Base-by-base conservation (phyloP, 2,888 invertebrate genomes). In the Therioaphis trifolii region DNA sequence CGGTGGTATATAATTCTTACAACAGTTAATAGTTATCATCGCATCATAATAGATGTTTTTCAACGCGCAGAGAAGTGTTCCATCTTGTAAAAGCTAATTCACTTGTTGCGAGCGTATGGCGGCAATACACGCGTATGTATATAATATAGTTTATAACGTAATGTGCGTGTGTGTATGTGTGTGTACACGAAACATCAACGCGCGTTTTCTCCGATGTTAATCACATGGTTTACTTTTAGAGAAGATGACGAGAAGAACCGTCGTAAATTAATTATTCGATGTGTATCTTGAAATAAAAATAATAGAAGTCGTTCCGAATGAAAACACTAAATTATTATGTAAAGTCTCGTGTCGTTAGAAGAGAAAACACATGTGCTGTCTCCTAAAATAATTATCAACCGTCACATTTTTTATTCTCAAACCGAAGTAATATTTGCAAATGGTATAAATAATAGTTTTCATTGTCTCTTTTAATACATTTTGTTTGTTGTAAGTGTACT, bases 241-340 rank as follows among this genome's bases (percentile, higher is more conserved):
- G 49, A 77, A 77, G 76, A 77, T 66, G 76, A 77, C 76, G 46
- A 77, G 63, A 27, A 66, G 63, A 63, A 77, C 76, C 15, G 76
- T 52, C 77, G 63, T 24, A 68, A 78, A 78, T 78, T 78, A 68
- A 77, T 78, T 78, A 78, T 78, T 66, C 66, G 66, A 68, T 78
- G 52, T 21, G 52, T 78, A 77, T 77, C 76, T 77, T 21, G 49
- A 49, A 77, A 77, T 46, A 66, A 77, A 63, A 77, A 77, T 66
- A 66, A 61, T 66, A 63, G 63, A 77, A 77, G 63, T 49, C 76
- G 76, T 77, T 77, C 76, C 76, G 76, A 77, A 77, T 49, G 76
- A 77, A 77, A 77, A 77, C 76, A 49, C 76, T 49, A 15, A 77
- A 77, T 49, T 77, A 77, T 77, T 49, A 63, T 49, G 49, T 29